Percentiles rank a stretch among this genome's conserved stretches.
phyloP scores from a whole-genome alignment of 2,888 invertebrate genomes.

The Callyntrura guangdongensis region DNA sequence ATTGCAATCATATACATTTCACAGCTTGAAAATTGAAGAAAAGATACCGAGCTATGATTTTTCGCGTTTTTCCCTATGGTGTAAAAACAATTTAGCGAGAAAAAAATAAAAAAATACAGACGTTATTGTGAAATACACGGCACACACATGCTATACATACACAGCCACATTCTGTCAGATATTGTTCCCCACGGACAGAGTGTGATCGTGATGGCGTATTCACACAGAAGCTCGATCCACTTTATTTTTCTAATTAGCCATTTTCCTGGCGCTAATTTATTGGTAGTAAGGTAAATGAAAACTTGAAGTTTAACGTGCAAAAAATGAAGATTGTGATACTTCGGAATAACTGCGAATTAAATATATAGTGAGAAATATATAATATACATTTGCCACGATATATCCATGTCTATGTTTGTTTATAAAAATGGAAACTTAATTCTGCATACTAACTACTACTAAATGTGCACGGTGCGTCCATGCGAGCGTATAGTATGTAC shows the following conservation, averaged over 20 bases:
- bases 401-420: not conserved
- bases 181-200: not conserved
- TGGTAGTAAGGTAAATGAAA: conserved; percentile 42
- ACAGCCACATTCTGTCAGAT: not conserved
- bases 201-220: conserved; percentile 54
- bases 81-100: conserved; percentile 1
- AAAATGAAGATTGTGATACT: conserved; percentile 48
- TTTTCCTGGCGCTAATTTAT: conserved; percentile 74
- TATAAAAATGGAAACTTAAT: not conserved
- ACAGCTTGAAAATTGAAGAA: conserved; percentile 43
- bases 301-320: conserved; percentile 26
- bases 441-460: not conserved
- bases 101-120: conserved; percentile 9
- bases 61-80: not conserved
- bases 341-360: conserved; percentile 16
- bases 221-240: conserved; percentile 73
- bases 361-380: not conserved
- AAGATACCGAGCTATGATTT: conserved; percentile 15
- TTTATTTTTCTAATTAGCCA: conserved; percentile 75
- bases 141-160: not conserved
- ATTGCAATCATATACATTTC: conserved; percentile 57
- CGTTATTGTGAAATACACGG: not conserved
- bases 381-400: not conserved
- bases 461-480: conserved; percentile 28
- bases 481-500: conserved; percentile 14